Base-by-base conservation (phyloP, 2,113 vertebrate genomes). In the Struthio camelus region DNA sequence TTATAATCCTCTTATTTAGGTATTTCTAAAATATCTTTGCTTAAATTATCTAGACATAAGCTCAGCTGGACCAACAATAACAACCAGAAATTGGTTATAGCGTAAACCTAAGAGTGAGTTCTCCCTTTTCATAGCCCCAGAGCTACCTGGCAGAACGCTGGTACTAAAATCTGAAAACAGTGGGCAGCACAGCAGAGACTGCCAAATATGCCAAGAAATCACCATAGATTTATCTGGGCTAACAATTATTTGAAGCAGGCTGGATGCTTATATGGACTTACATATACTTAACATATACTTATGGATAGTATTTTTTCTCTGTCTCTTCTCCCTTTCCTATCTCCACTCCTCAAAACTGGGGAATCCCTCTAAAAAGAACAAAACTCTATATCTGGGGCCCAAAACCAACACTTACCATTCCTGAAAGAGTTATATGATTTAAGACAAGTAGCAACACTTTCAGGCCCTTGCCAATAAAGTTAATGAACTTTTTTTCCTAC, bases 201-300 rank as follows among this genome's bases (percentile, higher is more conserved):
- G 15, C 17, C 53, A 83, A 76, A 66, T 8, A 27, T 50, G 14
- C 11, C 53, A 36, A 76, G 34, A 93, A 93, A 66, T 6, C 15
- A 66, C 25, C 10, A 59, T 11, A 69, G 38, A n/a, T 80, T 73
- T 80, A 53, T 48, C 30, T 73, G 24, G 1, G 7, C 9, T 53
- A 44, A 28, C 20, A 53, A 16, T 20, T 72, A 19, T 3, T 44
- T 93, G 30, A 16, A 82, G 48, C 30, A 83, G 85, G 77, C 40
- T 44, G 62, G 28, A 27, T 14, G 4, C 32, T n/a, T 87, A n/a
- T 15, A 42, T 27, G 9, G 34, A 67, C 22, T 66, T 50, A n/a
- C 17, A 22, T 0, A 0, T 18, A 14, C 30, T 34, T 76, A 56
- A 36, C 10, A 6, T 61, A n/a, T 72, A 23, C 15, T n/a, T n/a